A percentile compares a stretch with the other conserved stretches of the same genome.
Conservation (phyloP, 2,888 invertebrate genomes). For the Oasisia sp. region DNA sequence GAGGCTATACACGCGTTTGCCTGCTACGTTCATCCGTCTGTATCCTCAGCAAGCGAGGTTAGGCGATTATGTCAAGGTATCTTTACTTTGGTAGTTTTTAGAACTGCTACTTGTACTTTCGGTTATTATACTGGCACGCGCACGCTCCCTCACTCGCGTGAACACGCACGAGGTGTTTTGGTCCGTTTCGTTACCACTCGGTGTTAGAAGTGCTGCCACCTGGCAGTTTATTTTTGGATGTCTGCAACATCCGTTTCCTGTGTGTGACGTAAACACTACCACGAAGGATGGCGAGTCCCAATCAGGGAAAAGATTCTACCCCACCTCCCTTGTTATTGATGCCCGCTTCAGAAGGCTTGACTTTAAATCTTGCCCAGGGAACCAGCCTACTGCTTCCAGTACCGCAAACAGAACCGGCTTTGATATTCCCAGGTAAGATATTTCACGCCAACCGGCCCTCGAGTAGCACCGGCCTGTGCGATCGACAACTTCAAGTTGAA, state of each 20-base stretch:
- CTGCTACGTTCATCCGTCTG: too few species aligned
- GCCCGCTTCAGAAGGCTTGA: conserved; percentile 60
- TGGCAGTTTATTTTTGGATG: neutral
- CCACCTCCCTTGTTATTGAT: conserved; percentile 60
- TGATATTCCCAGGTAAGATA: conserved; percentile 53
- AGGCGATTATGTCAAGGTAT: too few species aligned
- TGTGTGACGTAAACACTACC: conserved; percentile 48
- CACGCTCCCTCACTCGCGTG: neutral
- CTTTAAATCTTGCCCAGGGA: conserved; percentile 55
- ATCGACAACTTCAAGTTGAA: neutral
- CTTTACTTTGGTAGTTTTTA: too few species aligned
- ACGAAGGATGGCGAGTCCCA: conserved; percentile 31
- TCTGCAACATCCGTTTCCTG: conserved; percentile 35
- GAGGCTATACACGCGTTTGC: too few species aligned
- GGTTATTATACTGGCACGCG: too few species aligned
- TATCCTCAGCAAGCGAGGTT: too few species aligned
- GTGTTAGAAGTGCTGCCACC: neutral
- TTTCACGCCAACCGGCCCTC: neutral
- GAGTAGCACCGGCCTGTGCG: neutral
- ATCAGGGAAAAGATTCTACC: conserved; percentile 56
- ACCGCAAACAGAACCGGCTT: conserved; percentile 55
- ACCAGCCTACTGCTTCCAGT: conserved; percentile 59
- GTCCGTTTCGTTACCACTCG: neutral
- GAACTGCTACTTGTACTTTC: too few species aligned
- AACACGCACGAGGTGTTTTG: neutral